phyloP scores from a whole-genome alignment of 2,113 vertebrate species.

The Entosphenus tridentatus region DNA sequence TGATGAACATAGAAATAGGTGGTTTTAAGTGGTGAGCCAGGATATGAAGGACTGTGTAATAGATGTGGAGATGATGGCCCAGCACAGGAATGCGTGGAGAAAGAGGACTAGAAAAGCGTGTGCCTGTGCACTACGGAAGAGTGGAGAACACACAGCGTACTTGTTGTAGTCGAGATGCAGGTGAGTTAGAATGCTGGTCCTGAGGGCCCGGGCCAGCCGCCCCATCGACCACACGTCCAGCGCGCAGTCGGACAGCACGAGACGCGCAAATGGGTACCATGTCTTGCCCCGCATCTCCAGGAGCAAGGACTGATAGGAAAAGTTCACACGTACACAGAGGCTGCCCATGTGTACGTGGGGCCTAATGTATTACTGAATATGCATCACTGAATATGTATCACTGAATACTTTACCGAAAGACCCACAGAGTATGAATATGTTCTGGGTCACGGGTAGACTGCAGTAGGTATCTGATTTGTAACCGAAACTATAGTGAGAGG shows the following conservation, averaged over 20 bases:
- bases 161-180: conserved; percentile 20
- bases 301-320: conserved; percentile 14
- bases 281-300: conserved; percentile 16
- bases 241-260: conserved; percentile 16
- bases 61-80: too few species aligned
- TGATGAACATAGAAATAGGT: too few species aligned
- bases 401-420: neutral
- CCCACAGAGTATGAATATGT: too few species aligned
- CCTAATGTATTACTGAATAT: neutral
- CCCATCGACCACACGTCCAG: conserved; percentile 17
- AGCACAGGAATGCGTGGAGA: too few species aligned
- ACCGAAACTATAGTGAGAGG: too few species aligned
- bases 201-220: conserved; percentile 16
- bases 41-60: too few species aligned
- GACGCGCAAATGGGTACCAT: conserved; percentile 13
- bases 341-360: neutral
- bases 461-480: too few species aligned
- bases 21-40: too few species aligned
- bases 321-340: neutral
- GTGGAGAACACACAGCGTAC: conserved; percentile 15
- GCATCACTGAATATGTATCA: neutral
- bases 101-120: too few species aligned
- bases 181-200: conserved; percentile 14
- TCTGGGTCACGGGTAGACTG: too few species aligned
- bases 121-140: too few species aligned